These are phyloP conservation scores for Fulica atra DNA, from an alignment of 2,113 vertebrate genomes.

Conservation along the genomic window DNA sequence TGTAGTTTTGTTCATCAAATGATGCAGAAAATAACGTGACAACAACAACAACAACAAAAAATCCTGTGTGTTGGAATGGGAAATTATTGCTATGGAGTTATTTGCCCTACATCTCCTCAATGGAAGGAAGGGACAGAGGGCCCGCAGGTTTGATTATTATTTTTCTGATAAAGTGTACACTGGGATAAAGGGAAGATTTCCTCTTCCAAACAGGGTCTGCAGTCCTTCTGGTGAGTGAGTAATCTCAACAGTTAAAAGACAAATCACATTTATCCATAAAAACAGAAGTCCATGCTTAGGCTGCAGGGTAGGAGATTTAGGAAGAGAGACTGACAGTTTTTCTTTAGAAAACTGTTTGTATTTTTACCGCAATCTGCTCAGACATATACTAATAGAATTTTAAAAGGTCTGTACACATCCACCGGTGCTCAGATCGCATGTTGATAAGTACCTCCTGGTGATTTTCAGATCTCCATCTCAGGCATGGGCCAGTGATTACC, in stretches of 20 bases:
- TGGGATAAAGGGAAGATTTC: constrained; percentile 42
- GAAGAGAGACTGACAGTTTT: constrained; percentile 16
- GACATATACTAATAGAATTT: constrained; percentile 58
- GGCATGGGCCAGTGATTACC: background rate
- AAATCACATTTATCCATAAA: constrained; percentile 41
- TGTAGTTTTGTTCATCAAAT: constrained; percentile 75
- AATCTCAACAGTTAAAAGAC: constrained; percentile 57
- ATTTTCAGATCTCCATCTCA: constrained; percentile 13
- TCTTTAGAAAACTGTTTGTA: constrained; percentile 36
- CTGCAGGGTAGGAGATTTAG: constrained; percentile 40
- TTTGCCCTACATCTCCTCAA: background rate
- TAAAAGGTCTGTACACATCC: constrained; percentile 45
- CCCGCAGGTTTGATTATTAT: background rate
- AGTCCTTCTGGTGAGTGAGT: background rate
- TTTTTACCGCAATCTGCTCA: constrained; percentile 7
- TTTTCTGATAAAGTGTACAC: constrained; percentile 35
- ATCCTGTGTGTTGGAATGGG: background rate
- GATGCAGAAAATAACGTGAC: constrained; percentile 79
- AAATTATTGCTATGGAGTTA: constrained; percentile 40
- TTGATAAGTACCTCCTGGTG: constrained; percentile 6
- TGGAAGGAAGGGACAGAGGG: background rate
- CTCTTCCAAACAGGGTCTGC: constrained; percentile 7
- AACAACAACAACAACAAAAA: background rate
- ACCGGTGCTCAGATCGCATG: background rate
- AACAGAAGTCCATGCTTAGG: constrained; percentile 28